Percentiles rank a stretch among this genome's conserved stretches.
phyloP scores from a whole-genome alignment of 2,888 invertebrate genomes.

The Drosophila kambysellisi region DNA sequence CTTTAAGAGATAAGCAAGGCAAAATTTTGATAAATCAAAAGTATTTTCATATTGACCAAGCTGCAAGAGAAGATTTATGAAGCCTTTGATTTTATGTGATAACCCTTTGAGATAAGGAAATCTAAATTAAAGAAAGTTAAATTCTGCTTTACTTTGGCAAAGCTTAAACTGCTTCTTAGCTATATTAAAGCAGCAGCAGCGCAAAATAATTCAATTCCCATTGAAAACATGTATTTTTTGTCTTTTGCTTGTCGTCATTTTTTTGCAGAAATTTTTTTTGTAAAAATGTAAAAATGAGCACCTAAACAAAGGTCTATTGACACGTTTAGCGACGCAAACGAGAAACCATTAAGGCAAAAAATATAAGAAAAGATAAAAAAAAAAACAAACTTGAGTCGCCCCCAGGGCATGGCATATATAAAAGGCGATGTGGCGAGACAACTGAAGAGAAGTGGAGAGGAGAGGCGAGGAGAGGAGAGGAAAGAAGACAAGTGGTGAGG shows the following conservation, averaged over 20 bases:
- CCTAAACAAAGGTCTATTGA: slow-evolving; percentile 41
- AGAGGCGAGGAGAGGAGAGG: background rate
- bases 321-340: slow-evolving; percentile 50
- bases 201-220: background rate
- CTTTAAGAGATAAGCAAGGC: background rate
- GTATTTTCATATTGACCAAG: background rate
- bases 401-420: background rate
- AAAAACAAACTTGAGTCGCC: slow-evolving; percentile 1
- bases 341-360: slow-evolving; percentile 35
- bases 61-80: background rate
- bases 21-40: background rate
- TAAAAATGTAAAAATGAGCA: background rate
- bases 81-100: background rate
- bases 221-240: background rate
- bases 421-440: background rate
- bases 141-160: background rate
- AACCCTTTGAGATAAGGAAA: background rate
- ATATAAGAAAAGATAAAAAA: background rate
- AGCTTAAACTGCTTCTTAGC: background rate
- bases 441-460: background rate
- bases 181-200: background rate
- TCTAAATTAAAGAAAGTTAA: background rate
- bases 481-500: background rate
- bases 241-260: background rate
- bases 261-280: background rate